A percentile compares a stretch with the other conserved stretches of the same genome.
phyloP scores from a whole-genome alignment of 2,888 invertebrate genomes.

The Ormia ochracea region DNA sequence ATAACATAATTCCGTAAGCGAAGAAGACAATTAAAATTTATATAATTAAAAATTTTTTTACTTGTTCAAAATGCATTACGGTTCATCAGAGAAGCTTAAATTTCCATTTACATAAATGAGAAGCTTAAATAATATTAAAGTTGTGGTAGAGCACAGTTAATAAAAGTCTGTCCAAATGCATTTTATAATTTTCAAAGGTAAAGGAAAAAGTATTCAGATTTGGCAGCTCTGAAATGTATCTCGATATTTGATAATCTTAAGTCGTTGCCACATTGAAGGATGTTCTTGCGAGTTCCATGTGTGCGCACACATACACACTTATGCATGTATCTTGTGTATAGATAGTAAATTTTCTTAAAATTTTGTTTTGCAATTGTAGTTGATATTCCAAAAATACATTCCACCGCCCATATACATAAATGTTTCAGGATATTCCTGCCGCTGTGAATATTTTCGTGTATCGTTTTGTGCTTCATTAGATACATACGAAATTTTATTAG shows the following conservation, averaged over 20 bases:
- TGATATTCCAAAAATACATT: conserved; percentile 42
- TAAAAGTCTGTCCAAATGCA: too few species aligned
- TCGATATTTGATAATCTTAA: conserved; percentile 44
- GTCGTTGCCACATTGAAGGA: conserved; percentile 50
- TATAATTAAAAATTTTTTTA: too few species aligned
- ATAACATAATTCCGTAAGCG: too few species aligned
- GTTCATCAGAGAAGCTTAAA: too few species aligned
- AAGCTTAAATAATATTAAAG: too few species aligned
- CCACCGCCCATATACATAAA: conserved; percentile 48
- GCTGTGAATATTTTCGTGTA: conserved; percentile 22
- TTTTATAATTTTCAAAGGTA: neutral
- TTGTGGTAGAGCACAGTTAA: too few species aligned
- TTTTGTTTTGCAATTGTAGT: conserved; percentile 26
- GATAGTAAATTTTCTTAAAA: neutral
- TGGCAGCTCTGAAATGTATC: conserved; percentile 24
- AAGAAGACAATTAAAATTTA: too few species aligned
- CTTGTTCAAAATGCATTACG: too few species aligned
- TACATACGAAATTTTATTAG: conserved; percentile 55
- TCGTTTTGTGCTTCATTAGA: conserved; percentile 42
- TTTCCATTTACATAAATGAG: too few species aligned
- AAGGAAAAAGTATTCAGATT: neutral
- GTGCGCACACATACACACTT: neutral
- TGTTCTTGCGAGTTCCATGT: too few species aligned
- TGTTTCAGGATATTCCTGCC: conserved; percentile 35
- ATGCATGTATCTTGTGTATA: neutral